Evolutionary conservation across 2,797 vertebrate species (phyloP).

Genomic region (Cercopithecus diana): DNA sequence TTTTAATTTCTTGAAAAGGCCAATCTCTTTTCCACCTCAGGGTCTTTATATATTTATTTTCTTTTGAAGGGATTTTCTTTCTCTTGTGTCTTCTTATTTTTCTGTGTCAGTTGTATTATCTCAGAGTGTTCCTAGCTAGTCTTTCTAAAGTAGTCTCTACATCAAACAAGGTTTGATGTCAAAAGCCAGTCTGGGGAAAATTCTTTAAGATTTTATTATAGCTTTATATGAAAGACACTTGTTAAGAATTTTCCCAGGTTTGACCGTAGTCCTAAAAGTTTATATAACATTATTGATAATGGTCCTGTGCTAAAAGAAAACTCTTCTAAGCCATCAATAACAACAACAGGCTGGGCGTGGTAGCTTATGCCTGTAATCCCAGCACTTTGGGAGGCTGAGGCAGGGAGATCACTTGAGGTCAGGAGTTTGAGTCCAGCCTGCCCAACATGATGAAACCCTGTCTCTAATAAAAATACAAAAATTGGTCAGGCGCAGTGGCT

Average conservation of each 20-base stretch:
- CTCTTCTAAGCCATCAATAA: not conserved
- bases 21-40: not conserved
- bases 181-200: not conserved
- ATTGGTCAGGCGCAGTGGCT: not conserved
- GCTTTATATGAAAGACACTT: constrained; percentile 2
- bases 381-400: not conserved
- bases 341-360: not conserved
- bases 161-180: not conserved
- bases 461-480: not conserved
- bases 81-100: not conserved
- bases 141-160: not conserved
- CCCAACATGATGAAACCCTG: not conserved
- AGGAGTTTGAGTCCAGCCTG: not conserved
- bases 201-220: not conserved
- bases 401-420: not conserved
- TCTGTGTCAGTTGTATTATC: not conserved
- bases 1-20: constrained; percentile 20
- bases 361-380: not conserved
- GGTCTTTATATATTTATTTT: not conserved
- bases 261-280: not conserved
- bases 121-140: not conserved
- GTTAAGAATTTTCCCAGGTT: not conserved
- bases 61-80: not conserved
- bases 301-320: constrained; percentile 32
- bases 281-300: not conserved